Percentiles rank a stretch among this genome's conserved stretches.
Evolutionary conservation across 2,797 vertebrate genomes (phyloP).

Genomic region (Poeciliopsis infans): DNA sequence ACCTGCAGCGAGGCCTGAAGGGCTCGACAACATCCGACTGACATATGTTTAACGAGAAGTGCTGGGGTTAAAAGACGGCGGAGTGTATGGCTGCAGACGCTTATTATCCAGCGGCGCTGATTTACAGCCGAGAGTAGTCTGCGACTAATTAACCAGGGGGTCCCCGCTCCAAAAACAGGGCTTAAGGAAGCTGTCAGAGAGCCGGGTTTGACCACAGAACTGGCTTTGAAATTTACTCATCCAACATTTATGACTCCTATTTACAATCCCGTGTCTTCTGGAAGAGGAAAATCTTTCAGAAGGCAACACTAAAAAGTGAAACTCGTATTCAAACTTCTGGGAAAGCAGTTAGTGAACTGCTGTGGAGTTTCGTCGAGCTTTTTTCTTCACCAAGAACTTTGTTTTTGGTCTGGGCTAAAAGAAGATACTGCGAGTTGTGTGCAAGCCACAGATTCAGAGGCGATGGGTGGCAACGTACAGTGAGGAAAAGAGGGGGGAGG

Average conservation of each 20-base stretch:
- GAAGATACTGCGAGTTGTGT: conserved; percentile 26
- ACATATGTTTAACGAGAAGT: conserved; percentile 77
- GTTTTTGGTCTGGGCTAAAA: conserved; percentile 47
- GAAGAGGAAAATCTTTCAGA: not conserved
- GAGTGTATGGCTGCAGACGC: conserved; percentile 70
- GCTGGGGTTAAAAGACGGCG: conserved; percentile 78
- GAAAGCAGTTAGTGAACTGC: conserved; percentile 8
- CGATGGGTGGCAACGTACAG: conserved; percentile 56
- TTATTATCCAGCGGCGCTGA: conserved; percentile 75
- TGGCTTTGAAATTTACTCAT: conserved; percentile 65
- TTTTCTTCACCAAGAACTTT: conserved; percentile 57
- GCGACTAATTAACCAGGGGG: conserved; percentile 79
- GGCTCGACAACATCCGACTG: conserved; percentile 71
- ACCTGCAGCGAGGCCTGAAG: conserved; percentile 69
- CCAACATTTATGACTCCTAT: conserved; percentile 68
- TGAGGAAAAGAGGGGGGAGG: conserved; percentile 30
- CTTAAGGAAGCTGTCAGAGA: conserved; percentile 72
- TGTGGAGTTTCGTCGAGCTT: conserved; percentile 28
- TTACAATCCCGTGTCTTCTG: conserved; percentile 47
- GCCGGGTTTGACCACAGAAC: conserved; percentile 70
- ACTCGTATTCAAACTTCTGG: conserved; percentile 38
- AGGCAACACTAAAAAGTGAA: conserved; percentile 23
- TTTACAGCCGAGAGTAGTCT: conserved; percentile 72
- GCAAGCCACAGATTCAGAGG: conserved; percentile 35
- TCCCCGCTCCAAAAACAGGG: conserved; percentile 62